These are phyloP conservation scores for Phrynocephalus guinanensis DNA, from an alignment of 2,797 vertebrate genomes.

Conservation along the genomic window DNA sequence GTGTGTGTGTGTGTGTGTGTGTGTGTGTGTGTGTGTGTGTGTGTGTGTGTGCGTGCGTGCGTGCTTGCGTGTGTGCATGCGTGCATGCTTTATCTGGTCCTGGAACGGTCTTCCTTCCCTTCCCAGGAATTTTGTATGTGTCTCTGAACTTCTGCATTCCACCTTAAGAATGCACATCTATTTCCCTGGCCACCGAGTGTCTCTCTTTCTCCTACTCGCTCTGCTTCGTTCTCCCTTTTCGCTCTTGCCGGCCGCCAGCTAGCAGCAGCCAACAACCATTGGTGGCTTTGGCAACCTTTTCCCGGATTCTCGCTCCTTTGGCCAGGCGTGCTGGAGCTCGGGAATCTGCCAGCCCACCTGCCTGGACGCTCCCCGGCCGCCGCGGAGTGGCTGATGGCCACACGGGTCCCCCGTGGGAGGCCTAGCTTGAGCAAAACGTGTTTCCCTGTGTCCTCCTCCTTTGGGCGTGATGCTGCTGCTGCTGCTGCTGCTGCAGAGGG, in stretches of 20 bases:
- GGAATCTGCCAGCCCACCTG: constrained; percentile 14
- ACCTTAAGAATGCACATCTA: constrained; percentile 68
- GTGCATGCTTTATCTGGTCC: no score
- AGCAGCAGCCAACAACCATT: constrained; percentile 23
- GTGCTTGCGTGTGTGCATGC: no score
- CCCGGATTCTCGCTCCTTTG: constrained; percentile 33
- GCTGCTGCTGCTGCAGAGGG: constrained; percentile 48
- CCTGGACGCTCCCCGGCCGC: no score
- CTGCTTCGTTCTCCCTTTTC: not conserved
- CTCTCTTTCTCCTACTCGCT: not conserved
- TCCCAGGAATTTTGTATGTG: not conserved
- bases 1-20: no score
- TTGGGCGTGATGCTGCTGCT: constrained; percentile 40
- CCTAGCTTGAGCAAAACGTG: not conserved
- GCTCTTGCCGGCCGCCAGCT: constrained; percentile 30
- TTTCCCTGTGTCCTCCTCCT: constrained; percentile 1
- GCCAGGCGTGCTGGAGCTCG: constrained; percentile 24
- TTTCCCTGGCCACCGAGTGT: constrained; percentile 10
- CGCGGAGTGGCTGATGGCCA: constrained; percentile 37
- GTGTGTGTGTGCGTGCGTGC: no score
- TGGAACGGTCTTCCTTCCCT: no score
- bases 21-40: no score
- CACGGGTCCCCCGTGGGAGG: constrained; percentile 4
- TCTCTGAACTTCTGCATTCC: constrained; percentile 59
- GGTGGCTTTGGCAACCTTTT: constrained; percentile 19